These are phyloP conservation scores for Chloroclystis v-ata DNA, from an alignment of 2,888 invertebrate genomes.

Conservation along the genomic window DNA sequence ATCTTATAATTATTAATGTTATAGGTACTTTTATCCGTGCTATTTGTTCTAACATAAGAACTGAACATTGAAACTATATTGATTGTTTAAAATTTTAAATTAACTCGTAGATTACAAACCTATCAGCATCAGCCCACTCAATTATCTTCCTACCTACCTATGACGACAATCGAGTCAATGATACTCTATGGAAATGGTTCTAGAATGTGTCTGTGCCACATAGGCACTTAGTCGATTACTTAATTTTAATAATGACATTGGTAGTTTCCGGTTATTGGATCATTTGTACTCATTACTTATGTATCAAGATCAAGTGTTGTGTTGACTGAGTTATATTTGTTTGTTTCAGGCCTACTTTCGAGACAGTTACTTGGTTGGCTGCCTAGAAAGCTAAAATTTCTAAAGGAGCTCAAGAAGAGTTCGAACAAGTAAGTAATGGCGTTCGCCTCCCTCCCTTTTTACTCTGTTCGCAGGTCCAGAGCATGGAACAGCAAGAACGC, in stretches of 20 bases:
- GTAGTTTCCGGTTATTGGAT: too few relatives aligned
- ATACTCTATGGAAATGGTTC: background rate
- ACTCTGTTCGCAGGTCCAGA: constrained; percentile 55
- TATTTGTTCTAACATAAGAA: too few relatives aligned
- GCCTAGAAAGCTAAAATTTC: constrained; percentile 74
- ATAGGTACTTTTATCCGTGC: too few relatives aligned
- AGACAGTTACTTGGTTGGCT: constrained; percentile 57
- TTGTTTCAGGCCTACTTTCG: constrained; percentile 72
- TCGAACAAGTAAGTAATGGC: constrained; percentile 70
- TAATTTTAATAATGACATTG: too few relatives aligned
- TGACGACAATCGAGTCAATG: background rate
- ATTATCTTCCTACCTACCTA: too few relatives aligned
- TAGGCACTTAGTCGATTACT: background rate
- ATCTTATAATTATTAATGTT: too few relatives aligned
- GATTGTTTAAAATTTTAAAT: too few relatives aligned
- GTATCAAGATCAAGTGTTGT: background rate
- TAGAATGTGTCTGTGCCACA: background rate
- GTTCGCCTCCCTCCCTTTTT: constrained; percentile 35
- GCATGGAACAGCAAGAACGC: constrained; percentile 6
- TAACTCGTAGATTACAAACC: too few relatives aligned
- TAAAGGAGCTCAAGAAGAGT: constrained; percentile 73
- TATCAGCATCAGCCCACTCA: too few relatives aligned
- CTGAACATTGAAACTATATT: too few relatives aligned
- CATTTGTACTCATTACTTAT: too few relatives aligned
- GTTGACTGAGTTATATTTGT: constrained; percentile 1